phyloP scores from a whole-genome alignment of 2,888 invertebrate genomes.

The Hydraecia micacea region DNA sequence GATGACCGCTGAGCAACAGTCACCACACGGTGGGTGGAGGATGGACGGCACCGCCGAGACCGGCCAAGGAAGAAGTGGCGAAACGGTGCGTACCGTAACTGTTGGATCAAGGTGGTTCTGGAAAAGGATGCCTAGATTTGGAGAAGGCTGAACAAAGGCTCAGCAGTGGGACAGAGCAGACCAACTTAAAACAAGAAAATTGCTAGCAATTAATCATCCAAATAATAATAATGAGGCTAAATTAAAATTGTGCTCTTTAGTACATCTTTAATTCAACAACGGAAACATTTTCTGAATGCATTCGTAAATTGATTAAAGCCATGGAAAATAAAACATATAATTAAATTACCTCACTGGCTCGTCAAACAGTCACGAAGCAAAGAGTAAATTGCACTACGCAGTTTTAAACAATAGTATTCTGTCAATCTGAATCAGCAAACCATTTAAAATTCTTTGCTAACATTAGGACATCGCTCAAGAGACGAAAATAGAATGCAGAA shows the following conservation, averaged over 20 bases:
- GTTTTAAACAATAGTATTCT: not conserved
- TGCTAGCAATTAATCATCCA: not conserved
- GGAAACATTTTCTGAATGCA: not conserved
- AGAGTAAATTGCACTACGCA: not conserved
- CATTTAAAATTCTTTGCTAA: slow-evolving; percentile 2
- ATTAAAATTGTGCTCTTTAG: not conserved
- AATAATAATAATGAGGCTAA: not conserved
- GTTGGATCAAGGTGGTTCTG: not conserved
- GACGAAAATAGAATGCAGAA: slow-evolving; percentile 6
- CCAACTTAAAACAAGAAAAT: not conserved
- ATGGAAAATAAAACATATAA: not conserved
- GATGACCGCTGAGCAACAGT: not conserved
- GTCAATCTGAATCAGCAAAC: slow-evolving; percentile 7
- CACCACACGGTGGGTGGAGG: not conserved
- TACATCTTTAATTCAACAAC: not conserved
- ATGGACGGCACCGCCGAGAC: no score
- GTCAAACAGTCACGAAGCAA: not conserved
- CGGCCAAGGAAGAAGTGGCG: not conserved
- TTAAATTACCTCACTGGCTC: not conserved
- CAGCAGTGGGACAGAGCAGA: no score
- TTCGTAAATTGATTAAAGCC: not conserved
- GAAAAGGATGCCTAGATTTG: not conserved
- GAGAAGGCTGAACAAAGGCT: not conserved
- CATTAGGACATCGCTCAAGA: not conserved
- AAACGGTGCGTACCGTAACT: not conserved